Evolutionary conservation across 2,797 vertebrate species (phyloP), one percentile per base, ranked within the genome.

Genomic region (Coregonus sp.): DNA sequence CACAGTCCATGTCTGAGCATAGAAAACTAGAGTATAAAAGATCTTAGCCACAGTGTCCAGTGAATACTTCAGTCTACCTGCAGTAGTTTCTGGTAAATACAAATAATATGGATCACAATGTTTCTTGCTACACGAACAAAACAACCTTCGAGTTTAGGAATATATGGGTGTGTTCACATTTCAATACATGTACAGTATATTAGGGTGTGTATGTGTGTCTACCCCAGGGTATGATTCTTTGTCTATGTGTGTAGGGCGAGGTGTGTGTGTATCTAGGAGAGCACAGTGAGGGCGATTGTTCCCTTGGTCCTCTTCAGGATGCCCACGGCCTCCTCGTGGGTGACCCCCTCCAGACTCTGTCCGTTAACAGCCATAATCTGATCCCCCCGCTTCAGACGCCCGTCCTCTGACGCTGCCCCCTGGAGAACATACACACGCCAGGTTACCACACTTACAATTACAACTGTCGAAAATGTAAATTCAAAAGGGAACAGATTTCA

Each of bases 291-390:
- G 1, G 96, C 98, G 85, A 99, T 97, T 0, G 93, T 93, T 89
- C 98, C 98, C 93, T 98, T 99, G 86, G 98, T 99, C 89, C 95
- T 95, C 87, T 99, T 99, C 80, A 99, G 93, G 89, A 98, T 97
- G 84, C 95, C 93, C 1, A 99, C 97, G 0, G 98, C 98, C 85
- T 99, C 98, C 89, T 99, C 98, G 0, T 99, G 98, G 20, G 97
- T 99, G 33, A 98, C 97, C 1, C 97, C 96, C 81, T 99, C 98
- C 81, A 99, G 94, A 78, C 93, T 96, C 89, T 98, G 97, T 12
- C 96, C 96, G 15, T 98, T 99, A 52, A 99, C 98, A 0, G 98
- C 97, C 81, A 99, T 95, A 76, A 99, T 98, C 88, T 99, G 98
- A 91, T 99, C 98, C 0, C 98, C 98, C 0, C 98, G 94, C 87